Evolutionary conservation across 2,113 vertebrate species (phyloP), one percentile per base, ranked within the genome.

Genomic region (Varanus salvator): DNA sequence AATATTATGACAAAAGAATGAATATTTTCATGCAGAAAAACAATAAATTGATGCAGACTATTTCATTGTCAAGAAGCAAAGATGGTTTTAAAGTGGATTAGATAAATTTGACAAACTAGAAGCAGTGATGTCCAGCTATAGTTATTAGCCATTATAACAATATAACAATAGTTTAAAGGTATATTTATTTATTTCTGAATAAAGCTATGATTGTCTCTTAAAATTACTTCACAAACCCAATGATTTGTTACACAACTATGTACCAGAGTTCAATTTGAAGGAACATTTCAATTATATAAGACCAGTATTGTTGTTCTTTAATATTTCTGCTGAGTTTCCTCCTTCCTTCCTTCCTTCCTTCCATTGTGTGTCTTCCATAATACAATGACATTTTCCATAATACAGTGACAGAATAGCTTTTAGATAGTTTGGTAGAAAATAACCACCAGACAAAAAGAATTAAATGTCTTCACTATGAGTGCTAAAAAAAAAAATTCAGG

Each of bases 211-310:
- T 54, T 54, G 54, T 54, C 7, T 4, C 54, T 54, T 54, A 54
- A 54, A 54, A 54, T 7, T 21, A 64, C 1, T 80, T 54, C 52
- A 31, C 52, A 80, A 80, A 80, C 29, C 50, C 50, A 80, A 8
- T 80, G 77, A 80, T 80, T 80, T 80, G 27, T 54, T 54, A 80
- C 52, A 19, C 52, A 57, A 57, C 7, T 54, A 0, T 0, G 0
- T 0, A 23, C 44, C 48, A 71, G 84, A 14, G 25, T 1, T 5
- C 23, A 0, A 0, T 87, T 77, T 77, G 27, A 77, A 52, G 34
- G 0, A 1, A 87, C 48, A 4, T 78, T 21, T 23, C 50, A 64
- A 86, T 91, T 86, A 0, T 64, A 19, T 64, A 64, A 64, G 19
- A 64, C 2, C 60, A 64, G 60, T 64, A 64, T 64, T 64, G 60